A percentile compares a stretch with the other conserved stretches of the same genome.
Conservation (phyloP, 2,888 invertebrate species). For the Eristalinus sepulchralis region DNA sequence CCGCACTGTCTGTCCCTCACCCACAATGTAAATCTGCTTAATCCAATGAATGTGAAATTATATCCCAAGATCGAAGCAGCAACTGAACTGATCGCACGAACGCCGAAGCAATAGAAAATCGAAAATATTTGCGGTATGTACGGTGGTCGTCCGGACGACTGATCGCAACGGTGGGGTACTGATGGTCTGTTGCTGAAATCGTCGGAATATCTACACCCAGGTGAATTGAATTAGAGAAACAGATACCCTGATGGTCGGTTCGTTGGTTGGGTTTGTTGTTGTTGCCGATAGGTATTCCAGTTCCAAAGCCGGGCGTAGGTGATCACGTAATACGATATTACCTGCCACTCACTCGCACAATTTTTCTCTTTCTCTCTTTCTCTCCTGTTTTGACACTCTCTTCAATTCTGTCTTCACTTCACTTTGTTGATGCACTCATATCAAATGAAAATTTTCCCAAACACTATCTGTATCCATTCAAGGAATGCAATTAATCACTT, state of each 20-base stretch:
- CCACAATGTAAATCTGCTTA: constrained; percentile 25
- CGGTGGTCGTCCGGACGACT: constrained; percentile 53
- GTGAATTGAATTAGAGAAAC: constrained; percentile 54
- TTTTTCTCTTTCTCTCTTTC: not conserved
- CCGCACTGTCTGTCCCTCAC: not conserved
- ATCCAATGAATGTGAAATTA: constrained; percentile 58
- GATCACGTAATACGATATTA: constrained; percentile 67
- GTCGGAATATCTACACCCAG: constrained; percentile 45
- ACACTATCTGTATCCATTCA: constrained; percentile 10
- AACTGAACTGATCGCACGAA: constrained; percentile 51
- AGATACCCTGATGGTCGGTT: constrained; percentile 23
- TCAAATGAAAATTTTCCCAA: not conserved
- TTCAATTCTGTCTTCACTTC: not conserved
- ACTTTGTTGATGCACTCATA: constrained; percentile 10
- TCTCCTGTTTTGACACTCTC: constrained; percentile 19
- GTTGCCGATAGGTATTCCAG: constrained; percentile 48
- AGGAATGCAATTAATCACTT: constrained; percentile 32
- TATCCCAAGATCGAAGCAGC: constrained; percentile 49
- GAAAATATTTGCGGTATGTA: constrained; percentile 67
- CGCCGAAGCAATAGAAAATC: constrained; percentile 48
- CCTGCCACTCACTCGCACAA: constrained; percentile 34
- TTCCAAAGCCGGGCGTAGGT: constrained; percentile 68
- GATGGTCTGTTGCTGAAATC: constrained; percentile 32
- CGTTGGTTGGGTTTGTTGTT: constrained; percentile 29
- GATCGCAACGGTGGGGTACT: constrained; percentile 25